Evolutionary conservation across 2,888 invertebrate genomes (phyloP).

Genomic region (Eupithecia inturbata): DNA sequence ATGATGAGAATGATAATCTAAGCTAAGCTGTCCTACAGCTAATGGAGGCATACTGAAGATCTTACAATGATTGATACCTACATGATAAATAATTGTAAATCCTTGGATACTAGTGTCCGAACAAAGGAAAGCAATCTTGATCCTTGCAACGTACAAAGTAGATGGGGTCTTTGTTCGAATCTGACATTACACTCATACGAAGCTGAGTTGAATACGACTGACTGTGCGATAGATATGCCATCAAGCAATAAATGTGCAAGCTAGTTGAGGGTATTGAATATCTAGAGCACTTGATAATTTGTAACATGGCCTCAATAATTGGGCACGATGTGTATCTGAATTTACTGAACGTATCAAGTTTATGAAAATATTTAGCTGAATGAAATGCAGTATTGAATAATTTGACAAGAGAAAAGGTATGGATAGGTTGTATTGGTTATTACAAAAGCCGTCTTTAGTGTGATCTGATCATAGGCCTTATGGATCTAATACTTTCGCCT

Average conservation of each 20-base stretch:
- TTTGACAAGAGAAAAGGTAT: neutral
- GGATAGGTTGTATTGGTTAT: neutral
- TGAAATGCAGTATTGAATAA: neutral
- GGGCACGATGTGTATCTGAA: neutral
- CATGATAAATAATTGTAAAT: neutral
- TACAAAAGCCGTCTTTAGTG: neutral
- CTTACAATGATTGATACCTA: neutral
- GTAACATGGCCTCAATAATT: conserved; percentile 27
- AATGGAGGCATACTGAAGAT: neutral
- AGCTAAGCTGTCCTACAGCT: neutral
- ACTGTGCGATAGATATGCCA: neutral
- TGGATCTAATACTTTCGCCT: neutral
- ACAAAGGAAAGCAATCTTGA: neutral
- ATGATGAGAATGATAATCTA: neutral
- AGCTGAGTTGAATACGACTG: neutral
- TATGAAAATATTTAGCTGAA: neutral
- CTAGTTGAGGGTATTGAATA: conserved; percentile 28
- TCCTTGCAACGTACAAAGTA: neutral
- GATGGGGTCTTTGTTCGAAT: neutral
- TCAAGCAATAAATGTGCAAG: conserved; percentile 23
- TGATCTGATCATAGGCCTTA: neutral
- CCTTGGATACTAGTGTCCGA: neutral
- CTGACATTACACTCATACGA: neutral
- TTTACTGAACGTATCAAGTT: neutral
- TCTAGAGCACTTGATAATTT: conserved; percentile 28